Evolutionary conservation across 2,888 invertebrate genomes (phyloP).

Genomic region (Diaphora mendica): DNA sequence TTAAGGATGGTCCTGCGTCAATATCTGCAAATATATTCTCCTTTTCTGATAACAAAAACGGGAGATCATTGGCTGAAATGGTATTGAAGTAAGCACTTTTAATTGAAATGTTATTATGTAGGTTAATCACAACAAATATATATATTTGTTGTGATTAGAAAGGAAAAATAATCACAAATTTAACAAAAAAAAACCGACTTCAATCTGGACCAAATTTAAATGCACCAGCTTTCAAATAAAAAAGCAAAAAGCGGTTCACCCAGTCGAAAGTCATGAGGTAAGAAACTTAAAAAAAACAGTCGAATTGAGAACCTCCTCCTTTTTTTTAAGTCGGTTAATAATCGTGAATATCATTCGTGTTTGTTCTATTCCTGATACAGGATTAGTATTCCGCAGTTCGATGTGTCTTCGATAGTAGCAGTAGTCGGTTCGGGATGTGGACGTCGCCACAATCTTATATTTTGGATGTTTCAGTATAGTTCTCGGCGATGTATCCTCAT

Average conservation of each 20-base stretch:
- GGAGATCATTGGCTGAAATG: slow-evolving; percentile 23
- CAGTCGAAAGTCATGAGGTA: no score
- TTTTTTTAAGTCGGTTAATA: no score
- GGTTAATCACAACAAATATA: neutral
- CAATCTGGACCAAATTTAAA: no score
- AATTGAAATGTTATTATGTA: neutral
- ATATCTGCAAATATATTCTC: slow-evolving; percentile 38
- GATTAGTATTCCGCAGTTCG: no score
- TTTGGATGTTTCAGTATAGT: slow-evolving; percentile 4
- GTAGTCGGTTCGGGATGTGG: no score
- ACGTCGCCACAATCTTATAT: neutral
- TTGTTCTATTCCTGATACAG: neutral
- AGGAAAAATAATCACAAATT: no score
- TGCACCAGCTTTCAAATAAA: no score
- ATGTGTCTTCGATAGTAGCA: no score
- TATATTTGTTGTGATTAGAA: neutral
- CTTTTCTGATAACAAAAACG: slow-evolving; percentile 29
- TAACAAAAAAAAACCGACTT: no score
- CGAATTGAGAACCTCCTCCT: no score
- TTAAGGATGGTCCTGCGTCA: slow-evolving; percentile 25
- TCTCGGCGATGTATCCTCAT: neutral
- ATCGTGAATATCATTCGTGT: neutral
- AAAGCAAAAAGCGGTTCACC: no score
- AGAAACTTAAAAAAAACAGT: no score
- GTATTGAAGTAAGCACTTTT: slow-evolving; percentile 7